These are phyloP conservation scores for Myrmecophaga tridactyla DNA, from an alignment of 2,113 vertebrate species.

Conservation along the genomic window DNA sequence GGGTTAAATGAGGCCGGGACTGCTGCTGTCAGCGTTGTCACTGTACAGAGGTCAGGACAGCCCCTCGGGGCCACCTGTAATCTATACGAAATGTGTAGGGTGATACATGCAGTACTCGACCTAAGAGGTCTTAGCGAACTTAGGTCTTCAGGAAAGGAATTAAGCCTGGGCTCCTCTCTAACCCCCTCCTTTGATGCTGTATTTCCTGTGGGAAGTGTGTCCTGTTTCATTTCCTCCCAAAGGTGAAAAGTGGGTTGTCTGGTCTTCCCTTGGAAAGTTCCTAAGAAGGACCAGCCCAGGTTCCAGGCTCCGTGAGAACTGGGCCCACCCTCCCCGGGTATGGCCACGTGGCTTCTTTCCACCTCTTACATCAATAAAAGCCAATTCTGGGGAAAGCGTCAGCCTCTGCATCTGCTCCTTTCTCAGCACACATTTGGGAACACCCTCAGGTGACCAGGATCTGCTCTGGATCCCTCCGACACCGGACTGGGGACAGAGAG, in stretches of 20 bases:
- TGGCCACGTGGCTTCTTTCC: slow-evolving; percentile 3
- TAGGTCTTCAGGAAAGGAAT: fast-evolving
- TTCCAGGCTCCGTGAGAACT: neutral
- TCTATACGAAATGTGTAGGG: neutral
- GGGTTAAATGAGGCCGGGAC: neutral
- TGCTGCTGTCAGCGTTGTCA: neutral
- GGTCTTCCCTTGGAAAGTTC: neutral
- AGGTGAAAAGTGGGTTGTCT: neutral
- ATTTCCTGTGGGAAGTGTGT: neutral
- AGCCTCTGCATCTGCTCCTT: neutral
- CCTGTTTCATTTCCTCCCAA: neutral
- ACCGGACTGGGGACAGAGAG: neutral
- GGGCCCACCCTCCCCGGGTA: neutral
- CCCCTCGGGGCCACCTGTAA: neutral
- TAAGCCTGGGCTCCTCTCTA: neutral
- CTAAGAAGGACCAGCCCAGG: neutral
- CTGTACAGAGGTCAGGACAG: no score
- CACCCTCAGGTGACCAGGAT: fast-evolving
- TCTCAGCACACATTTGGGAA: neutral
- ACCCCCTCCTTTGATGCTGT: neutral
- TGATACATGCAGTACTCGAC: fast-evolving
- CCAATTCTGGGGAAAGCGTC: neutral
- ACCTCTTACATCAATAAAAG: neutral
- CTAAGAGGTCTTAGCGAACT: neutral
- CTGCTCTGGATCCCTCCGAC: neutral